Base-by-base conservation (phyloP, 2,113 vertebrate species). In the Spea multiplicata region DNA sequence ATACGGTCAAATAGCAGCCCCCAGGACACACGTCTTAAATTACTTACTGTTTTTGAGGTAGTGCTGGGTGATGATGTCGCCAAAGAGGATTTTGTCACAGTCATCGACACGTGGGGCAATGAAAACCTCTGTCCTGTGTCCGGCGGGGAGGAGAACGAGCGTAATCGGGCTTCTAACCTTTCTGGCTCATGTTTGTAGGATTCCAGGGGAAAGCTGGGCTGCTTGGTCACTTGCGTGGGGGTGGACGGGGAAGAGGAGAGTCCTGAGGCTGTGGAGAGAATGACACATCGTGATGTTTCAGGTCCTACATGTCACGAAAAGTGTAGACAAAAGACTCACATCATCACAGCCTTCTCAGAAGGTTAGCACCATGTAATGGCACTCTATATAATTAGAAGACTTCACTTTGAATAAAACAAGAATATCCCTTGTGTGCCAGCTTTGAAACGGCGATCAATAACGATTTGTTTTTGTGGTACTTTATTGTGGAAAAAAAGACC, bases 41-140 rank as follows among this genome's bases (percentile, higher is more conserved):
- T 83, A 95, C 96, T 97, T 87, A 99, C 96, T 62, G 90, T 86
- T 89, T 88, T 94, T 90, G 92, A 93, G 91, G 94, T 90, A 91
- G 93, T 88, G 82, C 86, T 89, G 78, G 86, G 85, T 45, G 88
- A 85, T 0, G 90, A 88, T 2, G 91, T 91, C 30, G 91, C 86
- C 0, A 91, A 85, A 0, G 89, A 94, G 74, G 92, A 95, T 84
- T 91, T 86, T 80, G 88, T 83, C 7, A 87, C 50, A 16, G 44
- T 17, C 0, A 87, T 83, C 73, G 90, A 90, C 71, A 87, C 83
- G 71, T 87, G 78, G 68, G 92, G 88, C 76, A 92, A 84, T 84
- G 88, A 86, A 84, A 94, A 91, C 9, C 91, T 93, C 88, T 95
- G 95, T 61, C 93, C 93, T 0, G 93, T 91, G 84, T 97, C 95